A percentile compares a stretch with the other conserved stretches of the same genome.
Conservation (phyloP, 2,797 vertebrate genomes). For the Apogon hyalosoma region DNA sequence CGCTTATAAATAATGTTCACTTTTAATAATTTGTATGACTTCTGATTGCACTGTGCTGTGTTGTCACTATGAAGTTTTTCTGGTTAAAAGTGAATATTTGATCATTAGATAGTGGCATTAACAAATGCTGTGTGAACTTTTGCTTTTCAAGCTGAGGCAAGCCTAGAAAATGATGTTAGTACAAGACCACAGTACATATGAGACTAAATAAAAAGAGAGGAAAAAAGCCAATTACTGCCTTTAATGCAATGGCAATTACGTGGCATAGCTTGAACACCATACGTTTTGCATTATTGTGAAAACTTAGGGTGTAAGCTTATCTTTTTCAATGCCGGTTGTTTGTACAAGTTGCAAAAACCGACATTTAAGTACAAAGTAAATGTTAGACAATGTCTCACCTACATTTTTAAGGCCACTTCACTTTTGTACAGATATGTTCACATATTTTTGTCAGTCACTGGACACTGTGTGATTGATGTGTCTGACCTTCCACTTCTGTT, state of each 20-base stretch:
- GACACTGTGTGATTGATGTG: background rate
- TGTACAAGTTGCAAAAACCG: no score
- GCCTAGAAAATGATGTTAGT: background rate
- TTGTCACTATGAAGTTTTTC: slow-evolving; percentile 31
- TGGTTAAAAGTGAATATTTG: slow-evolving; percentile 64
- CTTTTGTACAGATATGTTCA: no score
- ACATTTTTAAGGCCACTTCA: no score
- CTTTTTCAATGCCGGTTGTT: background rate
- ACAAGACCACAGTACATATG: background rate
- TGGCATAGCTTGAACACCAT: background rate
- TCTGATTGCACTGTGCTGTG: slow-evolving; percentile 38
- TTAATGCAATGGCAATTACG: background rate
- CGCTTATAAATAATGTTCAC: slow-evolving; percentile 40
- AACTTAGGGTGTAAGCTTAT: background rate
- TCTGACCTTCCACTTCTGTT: background rate
- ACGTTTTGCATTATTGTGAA: background rate
- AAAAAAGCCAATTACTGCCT: background rate
- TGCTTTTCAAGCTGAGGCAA: slow-evolving; percentile 12
- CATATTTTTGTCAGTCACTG: no score
- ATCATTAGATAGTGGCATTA: slow-evolving; percentile 42
- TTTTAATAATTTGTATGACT: slow-evolving; percentile 35
- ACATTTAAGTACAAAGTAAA: no score
- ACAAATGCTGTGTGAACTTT: slow-evolving; percentile 32
- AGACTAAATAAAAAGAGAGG: background rate
- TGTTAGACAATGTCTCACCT: no score